phyloP scores from a whole-genome alignment of 1,140 invertebrate species.

The Zaprionus inermis region DNA sequence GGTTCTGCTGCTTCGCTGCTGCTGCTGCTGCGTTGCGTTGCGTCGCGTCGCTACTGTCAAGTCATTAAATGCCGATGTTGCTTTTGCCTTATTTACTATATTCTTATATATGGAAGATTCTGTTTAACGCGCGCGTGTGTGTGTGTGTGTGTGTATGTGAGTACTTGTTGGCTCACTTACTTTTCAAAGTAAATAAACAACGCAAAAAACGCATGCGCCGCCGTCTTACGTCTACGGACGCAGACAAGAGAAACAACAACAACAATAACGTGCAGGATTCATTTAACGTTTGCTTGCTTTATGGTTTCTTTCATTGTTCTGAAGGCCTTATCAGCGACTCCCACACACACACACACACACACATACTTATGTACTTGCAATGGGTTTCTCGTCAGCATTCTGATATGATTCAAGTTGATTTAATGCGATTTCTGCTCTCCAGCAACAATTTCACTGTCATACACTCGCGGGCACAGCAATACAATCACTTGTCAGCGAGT shows the following conservation, averaged over 20 bases:
- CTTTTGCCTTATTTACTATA: slow-evolving; percentile 62
- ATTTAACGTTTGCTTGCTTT: slow-evolving; percentile 61
- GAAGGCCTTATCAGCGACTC: slow-evolving; percentile 38
- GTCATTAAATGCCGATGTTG: slow-evolving; percentile 66
- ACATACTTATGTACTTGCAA: background rate
- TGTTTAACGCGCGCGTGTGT: slow-evolving; percentile 11
- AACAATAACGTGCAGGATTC: slow-evolving; percentile 18
- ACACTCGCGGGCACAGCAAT: slow-evolving; percentile 15
- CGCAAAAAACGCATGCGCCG: slow-evolving; percentile 66
- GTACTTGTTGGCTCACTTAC: slow-evolving; percentile 73
- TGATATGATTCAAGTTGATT: slow-evolving; percentile 37
- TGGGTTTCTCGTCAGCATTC: background rate
- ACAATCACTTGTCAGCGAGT: slow-evolving; percentile 31
- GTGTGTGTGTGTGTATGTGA: slow-evolving; percentile 21
- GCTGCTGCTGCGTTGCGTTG: slow-evolving; percentile 8
- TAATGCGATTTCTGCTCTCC: slow-evolving; percentile 23
- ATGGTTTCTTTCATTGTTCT: slow-evolving; percentile 29
- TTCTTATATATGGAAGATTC: slow-evolving; percentile 19
- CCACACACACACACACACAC: slow-evolving; percentile 6
- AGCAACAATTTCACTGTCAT: background rate
- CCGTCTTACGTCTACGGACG: slow-evolving; percentile 54
- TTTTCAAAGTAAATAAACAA: slow-evolving; percentile 58
- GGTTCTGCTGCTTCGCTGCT: slow-evolving; percentile 27
- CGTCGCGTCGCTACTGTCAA: slow-evolving; percentile 25
- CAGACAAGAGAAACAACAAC: slow-evolving; percentile 66